phyloP scores from a whole-genome alignment of 2,113 vertebrate species.

The Oxygymnocypris stewartii region DNA sequence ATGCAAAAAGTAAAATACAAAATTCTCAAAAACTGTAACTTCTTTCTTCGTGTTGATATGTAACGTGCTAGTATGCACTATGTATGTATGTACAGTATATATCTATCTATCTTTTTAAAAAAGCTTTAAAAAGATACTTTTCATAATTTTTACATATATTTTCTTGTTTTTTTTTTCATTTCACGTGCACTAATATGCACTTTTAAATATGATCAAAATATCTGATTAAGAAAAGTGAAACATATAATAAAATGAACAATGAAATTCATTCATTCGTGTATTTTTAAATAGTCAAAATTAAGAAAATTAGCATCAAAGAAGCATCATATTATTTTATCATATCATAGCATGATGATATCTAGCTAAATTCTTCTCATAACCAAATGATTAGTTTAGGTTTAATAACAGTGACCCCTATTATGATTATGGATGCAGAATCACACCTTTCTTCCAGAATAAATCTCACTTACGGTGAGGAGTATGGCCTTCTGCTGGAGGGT shows the following conservation, averaged over 20 bases:
- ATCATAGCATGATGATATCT: not conserved
- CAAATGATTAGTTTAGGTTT: not conserved
- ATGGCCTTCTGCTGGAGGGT: slow-evolving; percentile 75
- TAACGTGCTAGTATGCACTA: not conserved
- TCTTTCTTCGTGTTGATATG: not conserved
- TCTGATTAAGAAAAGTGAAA: too few relatives aligned
- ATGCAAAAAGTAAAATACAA: not conserved
- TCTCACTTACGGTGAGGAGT: slow-evolving; percentile 76
- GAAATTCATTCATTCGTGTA: not conserved
- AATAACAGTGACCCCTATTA: not conserved
- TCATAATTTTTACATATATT: not conserved
- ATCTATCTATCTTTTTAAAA: too few relatives aligned
- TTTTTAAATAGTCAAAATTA: not conserved
- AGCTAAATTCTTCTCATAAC: not conserved
- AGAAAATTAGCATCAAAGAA: not conserved
- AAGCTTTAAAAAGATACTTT: too few relatives aligned
- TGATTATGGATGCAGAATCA: not conserved
- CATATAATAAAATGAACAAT: too few relatives aligned
- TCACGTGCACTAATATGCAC: not conserved
- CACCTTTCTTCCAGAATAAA: not conserved
- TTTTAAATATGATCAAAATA: not conserved
- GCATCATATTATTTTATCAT: not conserved
- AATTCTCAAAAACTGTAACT: not conserved
- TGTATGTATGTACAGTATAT: too few relatives aligned
- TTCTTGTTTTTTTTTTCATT: not conserved